Evolutionary conservation across 2,888 invertebrate species (phyloP).

Genomic region (Spilosoma lubricipeda): DNA sequence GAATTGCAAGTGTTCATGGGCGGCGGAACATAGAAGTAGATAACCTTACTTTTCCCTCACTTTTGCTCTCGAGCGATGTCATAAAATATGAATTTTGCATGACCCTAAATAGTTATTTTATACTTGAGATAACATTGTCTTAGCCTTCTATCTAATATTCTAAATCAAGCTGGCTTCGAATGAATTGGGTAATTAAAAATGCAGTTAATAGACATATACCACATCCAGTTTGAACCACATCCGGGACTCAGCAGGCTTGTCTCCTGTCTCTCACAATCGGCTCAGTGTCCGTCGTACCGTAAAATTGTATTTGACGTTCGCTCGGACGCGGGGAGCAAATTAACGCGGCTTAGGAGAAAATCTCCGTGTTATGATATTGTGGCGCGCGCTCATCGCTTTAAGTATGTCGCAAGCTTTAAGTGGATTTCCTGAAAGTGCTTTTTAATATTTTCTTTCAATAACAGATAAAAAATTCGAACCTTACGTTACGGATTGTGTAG

Average conservation of each 20-base stretch:
- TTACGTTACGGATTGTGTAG: not conserved
- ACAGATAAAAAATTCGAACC: not conserved
- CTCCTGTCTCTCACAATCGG: slow-evolving; percentile 83
- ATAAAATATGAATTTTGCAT: too few relatives aligned
- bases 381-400: slow-evolving; percentile 71
- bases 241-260: slow-evolving; percentile 72
- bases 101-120: too few relatives aligned
- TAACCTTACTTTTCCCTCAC: too few relatives aligned
- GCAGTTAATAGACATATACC: slow-evolving; percentile 36
- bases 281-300: slow-evolving; percentile 81
- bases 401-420: slow-evolving; percentile 69
- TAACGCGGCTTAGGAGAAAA: slow-evolving; percentile 82
- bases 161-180: not conserved
- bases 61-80: too few relatives aligned
- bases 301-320: slow-evolving; percentile 86
- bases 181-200: not conserved
- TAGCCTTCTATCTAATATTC: too few relatives aligned
- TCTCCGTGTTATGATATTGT: slow-evolving; percentile 81
- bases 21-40: too few relatives aligned
- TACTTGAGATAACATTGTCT: too few relatives aligned
- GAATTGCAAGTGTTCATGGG: too few relatives aligned
- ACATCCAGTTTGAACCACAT: slow-evolving; percentile 44
- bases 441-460: not conserved
- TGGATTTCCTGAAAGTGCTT: slow-evolving; percentile 36
- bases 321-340: slow-evolving; percentile 70